Conservation (phyloP, 2,797 vertebrate species). For the Fratercula arctica region DNA sequence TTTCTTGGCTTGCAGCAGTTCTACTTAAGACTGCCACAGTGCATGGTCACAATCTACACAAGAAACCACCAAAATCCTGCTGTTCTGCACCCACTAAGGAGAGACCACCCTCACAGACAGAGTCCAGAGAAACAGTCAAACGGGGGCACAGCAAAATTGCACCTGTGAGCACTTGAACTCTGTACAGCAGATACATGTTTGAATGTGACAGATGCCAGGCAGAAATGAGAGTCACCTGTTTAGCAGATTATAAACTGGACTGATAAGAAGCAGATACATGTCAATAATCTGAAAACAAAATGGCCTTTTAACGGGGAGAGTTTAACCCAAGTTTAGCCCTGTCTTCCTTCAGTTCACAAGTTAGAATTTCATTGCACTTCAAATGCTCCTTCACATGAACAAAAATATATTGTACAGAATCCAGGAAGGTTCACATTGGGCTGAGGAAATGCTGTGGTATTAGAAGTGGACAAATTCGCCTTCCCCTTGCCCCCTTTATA, state of each 20-base stretch:
- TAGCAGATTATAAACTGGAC: neutral
- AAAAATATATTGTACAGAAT: neutral
- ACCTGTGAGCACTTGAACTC: neutral
- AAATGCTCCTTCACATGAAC: neutral
- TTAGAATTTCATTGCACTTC: neutral
- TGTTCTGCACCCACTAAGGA: neutral
- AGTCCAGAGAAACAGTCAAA: neutral
- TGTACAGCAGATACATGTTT: fast-evolving
- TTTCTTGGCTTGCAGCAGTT: neutral
- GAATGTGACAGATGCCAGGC: neutral
- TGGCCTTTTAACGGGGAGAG: neutral
- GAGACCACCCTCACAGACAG: neutral
- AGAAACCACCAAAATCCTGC: neutral
- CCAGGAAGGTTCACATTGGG: neutral
- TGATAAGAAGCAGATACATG: neutral
- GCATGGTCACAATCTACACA: neutral
- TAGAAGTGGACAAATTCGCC: neutral
- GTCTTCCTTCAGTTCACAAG: neutral
- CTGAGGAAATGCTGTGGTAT: neutral
- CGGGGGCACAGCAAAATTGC: neutral
- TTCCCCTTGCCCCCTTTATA: neutral
- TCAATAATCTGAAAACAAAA: neutral
- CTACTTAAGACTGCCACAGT: neutral
- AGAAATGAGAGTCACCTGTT: neutral
- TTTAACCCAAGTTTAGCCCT: neutral